phyloP scores from a whole-genome alignment of 2,888 invertebrate species.

The Zele albiditarsus region DNA sequence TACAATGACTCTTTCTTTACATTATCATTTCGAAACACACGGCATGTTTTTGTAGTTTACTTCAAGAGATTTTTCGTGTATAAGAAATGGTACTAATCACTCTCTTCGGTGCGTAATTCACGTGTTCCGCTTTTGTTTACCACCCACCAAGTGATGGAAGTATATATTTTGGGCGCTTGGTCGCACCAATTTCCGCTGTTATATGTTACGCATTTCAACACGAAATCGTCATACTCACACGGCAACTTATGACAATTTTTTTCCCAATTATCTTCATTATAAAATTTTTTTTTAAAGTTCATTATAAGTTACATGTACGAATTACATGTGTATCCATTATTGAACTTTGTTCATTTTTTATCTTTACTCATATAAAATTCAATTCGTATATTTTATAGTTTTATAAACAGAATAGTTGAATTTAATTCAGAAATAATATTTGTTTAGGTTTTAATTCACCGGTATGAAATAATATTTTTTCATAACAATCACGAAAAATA shows the following conservation, averaged over 20 bases:
- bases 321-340: too few relatives aligned
- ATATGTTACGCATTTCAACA: not conserved
- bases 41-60: constrained; percentile 48
- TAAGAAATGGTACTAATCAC: constrained; percentile 43
- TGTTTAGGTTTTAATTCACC: too few relatives aligned
- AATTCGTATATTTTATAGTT: too few relatives aligned
- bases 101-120: constrained; percentile 44
- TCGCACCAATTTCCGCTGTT: constrained; percentile 49
- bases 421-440: too few relatives aligned
- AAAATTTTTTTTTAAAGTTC: not conserved
- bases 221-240: not conserved
- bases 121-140: constrained; percentile 45
- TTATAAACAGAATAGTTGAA: too few relatives aligned
- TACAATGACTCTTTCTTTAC: constrained; percentile 50
- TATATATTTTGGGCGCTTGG: constrained; percentile 23
- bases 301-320: not conserved
- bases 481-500: too few relatives aligned
- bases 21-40: constrained; percentile 21
- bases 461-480: too few relatives aligned
- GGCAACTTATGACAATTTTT: not conserved
- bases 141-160: constrained; percentile 36
- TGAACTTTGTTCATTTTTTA: too few relatives aligned
- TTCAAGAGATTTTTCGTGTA: constrained; percentile 42
- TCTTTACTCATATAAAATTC: too few relatives aligned
- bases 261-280: not conserved